Base-by-base conservation (phyloP, 2,113 vertebrate genomes). In the Cygnus atratus region DNA sequence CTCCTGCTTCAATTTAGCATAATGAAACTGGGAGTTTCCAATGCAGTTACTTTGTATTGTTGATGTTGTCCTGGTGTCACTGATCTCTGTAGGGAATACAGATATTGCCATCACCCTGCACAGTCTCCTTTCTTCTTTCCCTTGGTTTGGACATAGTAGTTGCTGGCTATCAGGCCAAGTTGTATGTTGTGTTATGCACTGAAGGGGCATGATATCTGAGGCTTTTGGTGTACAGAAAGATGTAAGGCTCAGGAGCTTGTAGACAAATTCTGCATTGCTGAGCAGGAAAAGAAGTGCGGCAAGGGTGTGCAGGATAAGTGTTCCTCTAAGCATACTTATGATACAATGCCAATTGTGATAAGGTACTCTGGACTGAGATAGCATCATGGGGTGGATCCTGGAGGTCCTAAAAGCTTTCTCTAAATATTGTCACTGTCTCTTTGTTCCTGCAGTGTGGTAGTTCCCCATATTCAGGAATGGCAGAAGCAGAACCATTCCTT, bases 21-120 rank as follows among this genome's bases (percentile, higher is more conserved):
- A 55, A 41, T 15, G 31, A 35, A 70, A 62, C 24, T 11, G 20
- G 2, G 21, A 66, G 8, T 1, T 52, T 48, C 67, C 33, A 9
- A 50, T 66, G 33, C 24, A 37, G 28, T 12, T 28, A 15, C 31
- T 31, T 18, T 37, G 6, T 59, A 2, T 3, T 26, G 8, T 48
- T n/a, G 13, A 18, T 72, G 8, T 7, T 74, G 55, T 46, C 2
- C 0, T 2, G 14, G 5, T 4, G n/a, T 35, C 57, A 29, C 8
- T 16, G 46, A 44, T 44, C 67, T 75, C n/a, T 25, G 21, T 3
- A 18, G 20, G 26, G 4, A 3, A 22, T 12, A 20, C 6, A 19
- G 13, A 35, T 26, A 46, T 4, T 89, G 16, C 13, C 16, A 24
- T 33, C 18, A 61, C 28, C 9, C 55, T 28, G 13, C 13, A 2